Percentiles rank a stretch among this genome's conserved stretches.
phyloP scores from a whole-genome alignment of 2,797 vertebrate species.

The Peromyscus attwateri region DNA sequence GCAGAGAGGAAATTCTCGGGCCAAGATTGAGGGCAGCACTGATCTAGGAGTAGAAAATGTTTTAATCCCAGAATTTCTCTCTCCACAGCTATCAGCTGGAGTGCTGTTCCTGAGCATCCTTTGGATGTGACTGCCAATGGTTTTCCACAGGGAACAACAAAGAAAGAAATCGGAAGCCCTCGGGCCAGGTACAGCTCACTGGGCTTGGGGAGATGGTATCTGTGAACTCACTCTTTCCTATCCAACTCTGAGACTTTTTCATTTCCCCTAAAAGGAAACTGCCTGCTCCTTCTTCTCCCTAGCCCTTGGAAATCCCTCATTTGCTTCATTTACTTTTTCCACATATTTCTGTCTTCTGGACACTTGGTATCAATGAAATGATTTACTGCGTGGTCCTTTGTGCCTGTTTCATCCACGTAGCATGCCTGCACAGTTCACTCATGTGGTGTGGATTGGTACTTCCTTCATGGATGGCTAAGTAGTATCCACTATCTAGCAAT shows the following conservation, averaged over 20 bases:
- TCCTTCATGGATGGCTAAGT: not conserved
- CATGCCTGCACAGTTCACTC: not conserved
- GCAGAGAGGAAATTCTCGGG: not conserved
- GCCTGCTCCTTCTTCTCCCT: not conserved
- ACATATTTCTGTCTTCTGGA: not conserved
- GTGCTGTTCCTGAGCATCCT: constrained; percentile 92
- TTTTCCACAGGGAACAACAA: constrained; percentile 96
- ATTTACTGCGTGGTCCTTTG: not conserved
- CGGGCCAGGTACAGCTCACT: constrained; percentile 91
- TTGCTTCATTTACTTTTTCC: not conserved
- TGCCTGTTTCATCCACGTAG: not conserved
- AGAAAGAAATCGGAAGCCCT: constrained; percentile 89
- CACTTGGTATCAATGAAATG: not conserved
- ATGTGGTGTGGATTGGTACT: not conserved
- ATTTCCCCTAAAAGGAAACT: not conserved
- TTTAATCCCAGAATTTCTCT: constrained; percentile 65
- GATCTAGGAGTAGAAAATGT: not conserved
- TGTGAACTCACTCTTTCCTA: not conserved
- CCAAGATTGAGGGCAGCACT: not conserved
- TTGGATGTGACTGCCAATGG: constrained; percentile 96
- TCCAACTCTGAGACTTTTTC: not conserved
- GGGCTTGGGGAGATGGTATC: not conserved
- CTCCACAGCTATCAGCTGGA: constrained; percentile 95
- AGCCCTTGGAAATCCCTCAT: not conserved
- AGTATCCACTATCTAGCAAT: not conserved